Conservation (phyloP, 2,113 vertebrate species). For the Dasyurus viverrinus region DNA sequence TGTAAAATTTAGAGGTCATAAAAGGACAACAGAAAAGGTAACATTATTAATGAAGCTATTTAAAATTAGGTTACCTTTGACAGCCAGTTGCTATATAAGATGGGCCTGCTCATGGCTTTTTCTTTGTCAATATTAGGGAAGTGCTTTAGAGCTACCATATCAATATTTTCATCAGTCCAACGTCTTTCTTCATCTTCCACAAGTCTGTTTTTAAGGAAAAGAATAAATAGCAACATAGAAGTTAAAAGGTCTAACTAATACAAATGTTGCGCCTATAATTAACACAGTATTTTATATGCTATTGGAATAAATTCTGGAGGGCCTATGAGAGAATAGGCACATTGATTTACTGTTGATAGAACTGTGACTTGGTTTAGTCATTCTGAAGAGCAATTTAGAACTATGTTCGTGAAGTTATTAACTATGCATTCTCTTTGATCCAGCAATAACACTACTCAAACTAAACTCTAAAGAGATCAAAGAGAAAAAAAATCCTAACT, state of each 20-base stretch:
- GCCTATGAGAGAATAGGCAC: background rate
- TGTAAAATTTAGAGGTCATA: background rate
- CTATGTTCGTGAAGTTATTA: background rate
- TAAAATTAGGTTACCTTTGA: conserved; percentile 88
- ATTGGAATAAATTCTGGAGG: background rate
- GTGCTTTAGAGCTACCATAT: conserved; percentile 96
- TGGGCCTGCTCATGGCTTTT: conserved; percentile 94
- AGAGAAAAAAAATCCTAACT: background rate
- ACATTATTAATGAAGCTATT: rapidly evolving
- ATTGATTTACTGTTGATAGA: background rate
- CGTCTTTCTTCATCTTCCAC: conserved; percentile 97
- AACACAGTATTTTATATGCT: background rate
- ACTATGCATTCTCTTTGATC: background rate
- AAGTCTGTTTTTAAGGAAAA: conserved; percentile 83
- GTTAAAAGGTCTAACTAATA: background rate
- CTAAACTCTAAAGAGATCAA: background rate
- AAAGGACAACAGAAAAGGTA: too few species aligned
- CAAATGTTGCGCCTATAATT: too few species aligned
- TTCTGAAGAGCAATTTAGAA: background rate
- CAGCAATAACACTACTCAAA: background rate
- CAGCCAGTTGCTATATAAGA: conserved; percentile 99
- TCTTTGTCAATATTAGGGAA: conserved; percentile 98
- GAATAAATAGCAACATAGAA: background rate
- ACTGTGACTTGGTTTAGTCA: background rate
- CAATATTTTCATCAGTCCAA: conserved; percentile 99